Evolutionary conservation across 2,113 vertebrate species (phyloP), one percentile per base, ranked within the genome.

Genomic region (Pedionomus torquatus): DNA sequence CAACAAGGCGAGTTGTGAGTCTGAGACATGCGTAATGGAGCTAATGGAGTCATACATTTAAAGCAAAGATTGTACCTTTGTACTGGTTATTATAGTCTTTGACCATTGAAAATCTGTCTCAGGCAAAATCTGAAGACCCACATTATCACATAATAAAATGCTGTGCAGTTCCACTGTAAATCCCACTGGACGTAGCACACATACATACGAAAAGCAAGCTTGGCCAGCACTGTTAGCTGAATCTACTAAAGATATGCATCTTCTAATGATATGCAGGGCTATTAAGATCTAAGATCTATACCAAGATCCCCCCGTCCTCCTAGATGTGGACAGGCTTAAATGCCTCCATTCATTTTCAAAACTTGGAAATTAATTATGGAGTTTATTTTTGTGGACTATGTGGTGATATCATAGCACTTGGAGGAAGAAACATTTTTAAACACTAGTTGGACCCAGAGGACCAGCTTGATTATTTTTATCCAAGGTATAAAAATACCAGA

Each of bases 401-500:
- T 33, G 39, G 55, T 72, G 77, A 88, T 94, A 83, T 69, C 80
- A 60, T 49, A 79, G 75, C 26, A 41, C 31, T 81, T 60, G 39
- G 54, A 90, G 28, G 65, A 66, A 64, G 21, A 71, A 28, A 26
- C 0, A 80, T 43, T 89, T 94, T 87, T 93, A 97, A 94, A 71
- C 24, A 7, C 7, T 39, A 13, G 16, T 18, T 74, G 63, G 66
- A 33, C 77, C 69, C 85, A 64, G 76, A 90, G 63, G 79, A 39
- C 15, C 11, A 6, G 69, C 60, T 30, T 94, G 83, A 92, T 95
- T 93, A 91, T 97, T 97, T 98, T 97, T 96, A 88, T 95, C 71
- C 41, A 57, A 77, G 58, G 25, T 61, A 93, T 97, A 97, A 96
- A 97, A 97, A 89, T 81, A 71, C 90, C 85, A 97, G 97, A 86